phyloP scores from a whole-genome alignment of 2,888 invertebrate genomes.

The Caenorhabditis doughertyi region DNA sequence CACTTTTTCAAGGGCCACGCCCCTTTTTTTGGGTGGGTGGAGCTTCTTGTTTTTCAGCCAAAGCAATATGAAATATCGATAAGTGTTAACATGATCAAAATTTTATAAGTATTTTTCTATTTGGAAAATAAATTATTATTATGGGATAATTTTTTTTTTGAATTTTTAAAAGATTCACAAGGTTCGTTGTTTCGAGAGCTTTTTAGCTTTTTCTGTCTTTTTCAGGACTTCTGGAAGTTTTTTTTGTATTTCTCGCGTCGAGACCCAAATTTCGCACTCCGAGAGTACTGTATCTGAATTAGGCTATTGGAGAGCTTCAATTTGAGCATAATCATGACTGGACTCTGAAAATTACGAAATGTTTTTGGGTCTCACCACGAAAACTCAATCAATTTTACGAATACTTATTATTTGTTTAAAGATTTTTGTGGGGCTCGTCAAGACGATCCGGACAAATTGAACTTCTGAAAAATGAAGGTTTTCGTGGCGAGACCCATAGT shows the following conservation, averaged over 20 bases:
- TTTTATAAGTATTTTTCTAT: no score
- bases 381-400: no score
- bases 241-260: neutral
- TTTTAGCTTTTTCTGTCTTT: slow-evolving; percentile 1
- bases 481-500: no score
- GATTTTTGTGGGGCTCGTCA: no score
- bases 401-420: no score
- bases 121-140: slow-evolving; percentile 2
- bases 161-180: neutral
- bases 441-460: no score
- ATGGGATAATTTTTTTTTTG: neutral
- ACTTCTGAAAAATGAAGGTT: no score
- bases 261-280: neutral
- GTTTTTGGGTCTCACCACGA: no score
- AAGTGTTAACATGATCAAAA: no score
- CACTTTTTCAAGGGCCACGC: neutral
- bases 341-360: no score
- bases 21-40: neutral
- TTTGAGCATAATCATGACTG: neutral
- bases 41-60: no score
- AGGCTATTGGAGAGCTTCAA: neutral
- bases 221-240: neutral
- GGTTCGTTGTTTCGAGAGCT: slow-evolving; percentile 35
- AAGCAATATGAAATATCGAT: no score
- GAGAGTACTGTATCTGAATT: neutral